A percentile compares a stretch with the other conserved stretches of the same genome.
Conservation (phyloP, 1,140 invertebrate species). For the Homalodisca vitripennis region DNA sequence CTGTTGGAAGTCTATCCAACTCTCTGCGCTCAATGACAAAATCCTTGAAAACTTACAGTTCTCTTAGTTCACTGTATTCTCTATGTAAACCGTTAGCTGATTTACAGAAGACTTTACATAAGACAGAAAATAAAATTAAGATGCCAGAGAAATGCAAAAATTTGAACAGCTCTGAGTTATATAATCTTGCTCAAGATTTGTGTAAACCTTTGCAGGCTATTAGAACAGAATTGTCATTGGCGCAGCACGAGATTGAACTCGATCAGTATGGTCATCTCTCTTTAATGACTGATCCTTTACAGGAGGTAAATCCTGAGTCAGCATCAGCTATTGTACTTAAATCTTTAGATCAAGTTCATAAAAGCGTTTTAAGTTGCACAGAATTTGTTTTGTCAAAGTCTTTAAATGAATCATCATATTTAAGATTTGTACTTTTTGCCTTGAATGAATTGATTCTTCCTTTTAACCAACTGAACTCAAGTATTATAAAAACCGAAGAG, state of each 20-base stretch:
- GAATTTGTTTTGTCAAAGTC: conserved; percentile 39
- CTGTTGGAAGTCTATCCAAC: conserved; percentile 38
- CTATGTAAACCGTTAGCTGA: conserved; percentile 39
- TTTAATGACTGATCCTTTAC: not conserved
- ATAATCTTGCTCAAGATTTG: conserved; percentile 38
- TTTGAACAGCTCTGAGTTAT: conserved; percentile 32
- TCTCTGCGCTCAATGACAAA: conserved; percentile 38
- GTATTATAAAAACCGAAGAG: conserved; percentile 39
- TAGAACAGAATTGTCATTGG: conserved; percentile 39
- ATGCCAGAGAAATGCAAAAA: conserved; percentile 28
- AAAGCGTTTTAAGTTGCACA: conserved; percentile 38
- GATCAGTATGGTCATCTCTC: conserved; percentile 37
- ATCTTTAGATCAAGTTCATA: conserved; percentile 39
- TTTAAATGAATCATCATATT: conserved; percentile 39
- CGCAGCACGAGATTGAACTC: conserved; percentile 41
- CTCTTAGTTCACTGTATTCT: conserved; percentile 30
- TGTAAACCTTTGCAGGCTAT: conserved; percentile 41
- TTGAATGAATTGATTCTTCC: conserved; percentile 40
- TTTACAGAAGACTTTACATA: conserved; percentile 37
- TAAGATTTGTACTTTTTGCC: conserved; percentile 39
- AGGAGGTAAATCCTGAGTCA: not conserved
- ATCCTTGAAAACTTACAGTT: conserved; percentile 26
- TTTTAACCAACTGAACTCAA: conserved; percentile 36
- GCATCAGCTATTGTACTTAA: conserved; percentile 1
- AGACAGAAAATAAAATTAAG: conserved; percentile 29